Percentiles rank a stretch among this genome's conserved stretches.
Evolutionary conservation across 1,140 invertebrate genomes (phyloP).

Genomic region (Venturia canescens): DNA sequence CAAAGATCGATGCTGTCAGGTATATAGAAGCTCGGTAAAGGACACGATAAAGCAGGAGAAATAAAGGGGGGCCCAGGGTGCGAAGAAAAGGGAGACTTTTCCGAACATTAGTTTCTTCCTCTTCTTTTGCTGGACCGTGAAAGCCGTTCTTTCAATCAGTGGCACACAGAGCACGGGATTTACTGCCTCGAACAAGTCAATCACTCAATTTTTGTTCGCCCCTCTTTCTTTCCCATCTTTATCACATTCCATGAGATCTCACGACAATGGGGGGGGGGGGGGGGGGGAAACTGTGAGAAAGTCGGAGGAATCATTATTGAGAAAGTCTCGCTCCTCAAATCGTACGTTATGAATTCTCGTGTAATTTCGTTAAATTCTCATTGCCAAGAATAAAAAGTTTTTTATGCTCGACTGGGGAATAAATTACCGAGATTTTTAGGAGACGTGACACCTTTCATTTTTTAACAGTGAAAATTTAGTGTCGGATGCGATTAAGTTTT

Average conservation of each 20-base stretch:
- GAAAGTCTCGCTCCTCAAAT: too few relatives aligned
- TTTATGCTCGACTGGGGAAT: neutral
- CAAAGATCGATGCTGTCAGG: slow-evolving; percentile 5
- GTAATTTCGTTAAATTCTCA: too few relatives aligned
- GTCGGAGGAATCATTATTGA: too few relatives aligned
- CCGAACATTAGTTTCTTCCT: slow-evolving; percentile 2
- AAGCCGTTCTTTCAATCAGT: slow-evolving; percentile 11
- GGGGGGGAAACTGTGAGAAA: neutral
- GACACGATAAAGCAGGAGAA: slow-evolving; percentile 9
- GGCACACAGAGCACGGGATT: neutral
- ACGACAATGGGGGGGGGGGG: neutral
- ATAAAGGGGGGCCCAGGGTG: neutral
- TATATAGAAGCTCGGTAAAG: slow-evolving; percentile 4
- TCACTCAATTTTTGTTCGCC: neutral
- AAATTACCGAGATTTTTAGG: neutral
- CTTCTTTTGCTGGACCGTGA: slow-evolving; percentile 12
- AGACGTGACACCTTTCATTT: too few relatives aligned
- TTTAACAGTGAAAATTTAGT: neutral
- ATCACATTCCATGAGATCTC: neutral
- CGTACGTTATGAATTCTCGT: too few relatives aligned
- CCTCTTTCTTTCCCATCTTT: neutral
- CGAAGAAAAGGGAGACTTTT: neutral
- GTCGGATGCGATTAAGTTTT: neutral
- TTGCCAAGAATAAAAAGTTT: too few relatives aligned
- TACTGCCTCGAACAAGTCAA: slow-evolving; percentile 2